Base-by-base conservation (phyloP, 1,140 invertebrate genomes). In the Elysia chlorotica region DNA sequence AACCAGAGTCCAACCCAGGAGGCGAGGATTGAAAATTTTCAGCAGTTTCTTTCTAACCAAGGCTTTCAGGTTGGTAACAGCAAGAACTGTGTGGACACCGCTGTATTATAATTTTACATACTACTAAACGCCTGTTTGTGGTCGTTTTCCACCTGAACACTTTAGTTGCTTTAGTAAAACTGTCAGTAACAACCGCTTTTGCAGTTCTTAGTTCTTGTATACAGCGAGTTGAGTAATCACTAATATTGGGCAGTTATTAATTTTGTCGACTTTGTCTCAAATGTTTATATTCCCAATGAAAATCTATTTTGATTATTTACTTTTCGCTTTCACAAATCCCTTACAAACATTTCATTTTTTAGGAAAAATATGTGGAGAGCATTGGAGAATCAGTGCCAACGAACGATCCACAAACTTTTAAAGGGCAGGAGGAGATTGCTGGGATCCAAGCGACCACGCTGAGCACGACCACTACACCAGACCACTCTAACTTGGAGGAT, bases 401-500 rank as follows among this genome's bases (percentile, higher is more conserved):
- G 14, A 28, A 59, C 17, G 25, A 59, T 59, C 25, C 10, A n/a
- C 17, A n/a, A 10, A 10, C 25, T 6, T 10, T 59, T 59, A 59
- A 28, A 59, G 10, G 6, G 25, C 25, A 59, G 25, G 17, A 10
- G 19, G 37, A 48, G 41, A 48, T 10, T n/a, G 2, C 2, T 35
- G 28, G 28, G 14, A 6, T n/a, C 28, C 5, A 4, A 33, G 21
- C 14, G 14, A 69, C 48, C 6, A 56, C 66, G 3, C 21, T n/a
- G 2, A 57, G 21, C 33, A 37, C 33, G 5, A 37, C 57, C n/a
- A 71, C 68, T 2, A 54, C 68, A 5, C 59, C 68, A 1, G 68
- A 71, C 35, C 68, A 37, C 25, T 71, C 68, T 5, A 31, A 71
- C 25, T n/a, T 61, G 1, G 68, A 71, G 36, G 68, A 71, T 25